Evolutionary conservation across 1,140 invertebrate species (phyloP), one percentile per base, ranked within the genome.

Genomic region (Drosophila kepulauana): DNA sequence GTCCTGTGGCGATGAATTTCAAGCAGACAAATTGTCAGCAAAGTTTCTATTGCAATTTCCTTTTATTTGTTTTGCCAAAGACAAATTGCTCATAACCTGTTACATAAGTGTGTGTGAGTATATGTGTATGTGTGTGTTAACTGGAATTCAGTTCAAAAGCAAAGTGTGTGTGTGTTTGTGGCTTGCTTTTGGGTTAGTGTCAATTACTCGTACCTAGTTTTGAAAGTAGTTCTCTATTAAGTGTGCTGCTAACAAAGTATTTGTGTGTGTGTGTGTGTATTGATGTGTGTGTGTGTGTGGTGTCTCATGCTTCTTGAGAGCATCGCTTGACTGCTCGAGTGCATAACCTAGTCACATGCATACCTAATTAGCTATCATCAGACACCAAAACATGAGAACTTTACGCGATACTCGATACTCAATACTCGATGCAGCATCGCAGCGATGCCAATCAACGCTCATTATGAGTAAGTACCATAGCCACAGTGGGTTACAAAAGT

Each of bases 1-100:
- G 97, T 98, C 95, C 97, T 98, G 95, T 38, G 35, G 10, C 8
- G 35, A 10, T 41, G 35, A 52, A 35, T 33, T 54, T 8, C 35
- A 38, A 38, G 20, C 11, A 33, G 8, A 25, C 25, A 3, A 33
- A 52, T 6, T 30, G 28, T 30, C 30, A 35, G 38, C 38, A 41
- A 41, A 41, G 10, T 10, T 41, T 41, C 8, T 1, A n/a, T 52
- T 52, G 51, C 20, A 13, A 30, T 49, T 16, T 49, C 20, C 20
- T 0, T 25, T 25, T 25, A 25, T 25, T 25, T 25, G 20, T 25
- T 25, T 25, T 25, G 20, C 20, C 20, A 20, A 20, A 20, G 20
- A 20, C 20, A 20, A 3, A 20, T 20, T 20, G 20, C 20, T 25
- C 8, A 30, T 5, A 28, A 54, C 30, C 13, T 54, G 28, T 30